Evolutionary conservation across 2,888 invertebrate genomes (phyloP).

Genomic region (Cacoxenus indagator): DNA sequence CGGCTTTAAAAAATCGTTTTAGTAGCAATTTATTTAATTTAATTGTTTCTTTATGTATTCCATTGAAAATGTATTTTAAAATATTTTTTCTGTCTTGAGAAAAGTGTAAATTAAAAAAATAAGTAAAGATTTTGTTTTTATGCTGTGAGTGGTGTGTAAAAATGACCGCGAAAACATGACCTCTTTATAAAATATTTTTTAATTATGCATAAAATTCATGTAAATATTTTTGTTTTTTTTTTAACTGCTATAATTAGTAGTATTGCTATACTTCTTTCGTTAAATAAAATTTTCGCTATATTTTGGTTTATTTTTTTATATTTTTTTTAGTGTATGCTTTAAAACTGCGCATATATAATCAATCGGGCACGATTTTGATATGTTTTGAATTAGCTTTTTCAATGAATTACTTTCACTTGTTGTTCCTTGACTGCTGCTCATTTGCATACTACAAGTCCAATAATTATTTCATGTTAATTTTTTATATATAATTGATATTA

Average conservation of each 20-base stretch:
- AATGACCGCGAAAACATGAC: conserved; percentile 14
- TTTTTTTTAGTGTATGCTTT: conserved; percentile 30
- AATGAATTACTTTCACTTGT: conserved; percentile 29
- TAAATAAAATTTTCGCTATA: conserved; percentile 25
- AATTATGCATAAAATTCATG: conserved; percentile 10
- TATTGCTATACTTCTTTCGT: conserved; percentile 4
- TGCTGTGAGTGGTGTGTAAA: background rate
- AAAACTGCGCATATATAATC: conserved; percentile 54
- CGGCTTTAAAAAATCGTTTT: conserved; percentile 2
- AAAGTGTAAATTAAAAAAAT: conserved; percentile 56
- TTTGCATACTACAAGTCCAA: conserved; percentile 30
- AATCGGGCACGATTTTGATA: conserved; percentile 72
- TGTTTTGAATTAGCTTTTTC: conserved; percentile 67
- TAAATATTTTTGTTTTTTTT: conserved; percentile 9
- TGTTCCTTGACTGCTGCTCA: conserved; percentile 12
- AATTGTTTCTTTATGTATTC: conserved; percentile 38
- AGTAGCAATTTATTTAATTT: background rate
- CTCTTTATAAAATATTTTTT: conserved; percentile 21
- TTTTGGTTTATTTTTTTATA: conserved; percentile 35
- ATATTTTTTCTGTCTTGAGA: conserved; percentile 34
- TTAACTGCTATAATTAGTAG: conserved; percentile 15
- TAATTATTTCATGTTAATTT: conserved; percentile 52
- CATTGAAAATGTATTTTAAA: conserved; percentile 30
- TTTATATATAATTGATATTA: conserved; percentile 31
- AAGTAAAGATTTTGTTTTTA: conserved; percentile 32